phyloP scores from a whole-genome alignment of 2,888 invertebrate genomes.

The Alcis repandata region DNA sequence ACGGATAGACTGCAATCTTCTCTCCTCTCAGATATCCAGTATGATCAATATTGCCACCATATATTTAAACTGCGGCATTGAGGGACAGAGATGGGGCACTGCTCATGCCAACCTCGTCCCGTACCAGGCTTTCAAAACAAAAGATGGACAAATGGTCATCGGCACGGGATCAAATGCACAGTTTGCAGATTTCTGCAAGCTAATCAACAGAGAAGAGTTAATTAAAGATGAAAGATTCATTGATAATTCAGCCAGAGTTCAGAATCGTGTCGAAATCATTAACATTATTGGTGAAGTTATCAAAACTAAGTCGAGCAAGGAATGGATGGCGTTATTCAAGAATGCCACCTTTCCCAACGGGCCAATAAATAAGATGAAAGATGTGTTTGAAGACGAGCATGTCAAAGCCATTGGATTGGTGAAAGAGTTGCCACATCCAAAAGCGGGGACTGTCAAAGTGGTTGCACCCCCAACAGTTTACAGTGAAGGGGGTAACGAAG shows the following conservation, averaged over 20 bases:
- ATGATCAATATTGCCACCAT: conserved; percentile 96
- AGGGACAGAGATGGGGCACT: conserved; percentile 95
- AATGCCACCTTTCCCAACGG: conserved; percentile 94
- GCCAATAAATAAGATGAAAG: conserved; percentile 94
- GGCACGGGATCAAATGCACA: conserved; percentile 95
- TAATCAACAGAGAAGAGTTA: conserved; percentile 88
- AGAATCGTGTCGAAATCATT: conserved; percentile 90
- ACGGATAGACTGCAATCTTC: conserved; percentile 96
- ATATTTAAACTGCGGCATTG: conserved; percentile 94
- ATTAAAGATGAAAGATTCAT: conserved; percentile 88
- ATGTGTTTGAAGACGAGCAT: conserved; percentile 96
- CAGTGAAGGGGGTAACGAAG: conserved; percentile 90
- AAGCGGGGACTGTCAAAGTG: conserved; percentile 90
- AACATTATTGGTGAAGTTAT: conserved; percentile 86
- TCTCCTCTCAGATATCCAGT: conserved; percentile 96
- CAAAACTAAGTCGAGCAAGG: conserved; percentile 88
- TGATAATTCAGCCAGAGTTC: conserved; percentile 91
- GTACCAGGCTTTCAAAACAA: conserved; percentile 95
- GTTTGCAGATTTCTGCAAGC: conserved; percentile 90
- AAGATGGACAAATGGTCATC: conserved; percentile 93
- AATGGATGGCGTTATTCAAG: conserved; percentile 92
- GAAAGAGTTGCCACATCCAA: conserved; percentile 89
- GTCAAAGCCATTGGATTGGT: conserved; percentile 91
- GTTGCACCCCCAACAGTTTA: conserved; percentile 96
- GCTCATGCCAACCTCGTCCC: conserved; percentile 98